Evolutionary conservation across 2,113 vertebrate genomes (phyloP).

Genomic region (Polyodon spathula): DNA sequence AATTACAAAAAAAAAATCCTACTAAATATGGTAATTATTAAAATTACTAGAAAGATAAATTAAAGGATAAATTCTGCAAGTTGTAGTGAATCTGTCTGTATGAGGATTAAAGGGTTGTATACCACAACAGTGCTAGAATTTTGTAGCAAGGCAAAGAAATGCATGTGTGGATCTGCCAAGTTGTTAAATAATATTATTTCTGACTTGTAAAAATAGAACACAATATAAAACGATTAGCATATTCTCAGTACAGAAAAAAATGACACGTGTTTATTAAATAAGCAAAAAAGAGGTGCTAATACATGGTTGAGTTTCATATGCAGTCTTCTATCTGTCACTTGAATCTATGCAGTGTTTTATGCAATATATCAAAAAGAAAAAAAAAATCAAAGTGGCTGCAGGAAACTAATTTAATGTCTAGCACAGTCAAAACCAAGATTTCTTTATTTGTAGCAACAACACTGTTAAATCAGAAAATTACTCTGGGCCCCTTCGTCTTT

Average conservation of each 20-base stretch:
- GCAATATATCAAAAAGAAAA: slow-evolving; percentile 76
- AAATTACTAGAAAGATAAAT: neutral
- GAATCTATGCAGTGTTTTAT: slow-evolving; percentile 65
- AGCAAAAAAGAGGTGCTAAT: slow-evolving; percentile 71
- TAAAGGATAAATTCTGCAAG: slow-evolving; percentile 2
- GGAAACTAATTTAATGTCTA: slow-evolving; percentile 76
- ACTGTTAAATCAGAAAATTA: slow-evolving; percentile 79
- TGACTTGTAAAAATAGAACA: slow-evolving; percentile 53
- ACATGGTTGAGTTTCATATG: slow-evolving; percentile 58
- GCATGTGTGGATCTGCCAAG: slow-evolving; percentile 12
- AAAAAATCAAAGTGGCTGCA: slow-evolving; percentile 45
- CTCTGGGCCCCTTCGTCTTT: slow-evolving; percentile 45
- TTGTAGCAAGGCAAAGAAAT: neutral
- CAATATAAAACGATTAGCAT: slow-evolving; percentile 58
- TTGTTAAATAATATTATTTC: slow-evolving; percentile 64
- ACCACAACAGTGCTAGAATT: neutral
- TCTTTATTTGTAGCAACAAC: slow-evolving; percentile 75
- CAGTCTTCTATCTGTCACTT: slow-evolving; percentile 66
- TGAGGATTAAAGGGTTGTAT: neutral
- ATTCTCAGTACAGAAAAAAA: slow-evolving; percentile 42
- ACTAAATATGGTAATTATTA: neutral
- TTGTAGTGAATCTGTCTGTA: slow-evolving; percentile 3
- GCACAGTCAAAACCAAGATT: slow-evolving; percentile 71
- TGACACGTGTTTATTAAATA: slow-evolving; percentile 72
- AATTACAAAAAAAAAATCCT: neutral